Conservation (phyloP, 2,888 invertebrate species). For the Calliopum simillimum region DNA sequence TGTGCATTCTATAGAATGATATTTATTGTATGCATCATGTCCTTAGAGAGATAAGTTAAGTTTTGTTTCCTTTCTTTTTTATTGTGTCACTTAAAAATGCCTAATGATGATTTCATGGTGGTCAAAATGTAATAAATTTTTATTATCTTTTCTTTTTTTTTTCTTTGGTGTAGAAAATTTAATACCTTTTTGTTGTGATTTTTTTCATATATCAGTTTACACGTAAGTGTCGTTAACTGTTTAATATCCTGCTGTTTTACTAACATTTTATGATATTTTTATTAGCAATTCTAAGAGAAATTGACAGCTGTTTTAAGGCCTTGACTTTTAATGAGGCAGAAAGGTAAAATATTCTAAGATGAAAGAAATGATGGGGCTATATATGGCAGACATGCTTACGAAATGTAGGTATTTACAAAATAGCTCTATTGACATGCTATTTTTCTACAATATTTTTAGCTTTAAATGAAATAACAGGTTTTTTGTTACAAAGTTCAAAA, state of each 20-base stretch:
- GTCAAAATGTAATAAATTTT: slow-evolving; percentile 63
- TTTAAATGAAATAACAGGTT: too few relatives aligned
- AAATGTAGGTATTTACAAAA: too few relatives aligned
- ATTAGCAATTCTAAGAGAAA: slow-evolving; percentile 51
- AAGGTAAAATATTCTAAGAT: too few relatives aligned
- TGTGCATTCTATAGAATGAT: not conserved
- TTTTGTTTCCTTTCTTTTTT: not conserved
- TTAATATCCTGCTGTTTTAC: slow-evolving; percentile 54
- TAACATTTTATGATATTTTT: slow-evolving; percentile 60
- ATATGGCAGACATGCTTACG: too few relatives aligned
- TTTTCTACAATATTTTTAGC: too few relatives aligned
- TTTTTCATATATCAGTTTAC: slow-evolving; percentile 33
- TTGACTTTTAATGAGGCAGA: slow-evolving; percentile 25
- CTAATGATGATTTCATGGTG: slow-evolving; percentile 67
- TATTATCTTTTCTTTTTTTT: slow-evolving; percentile 50
- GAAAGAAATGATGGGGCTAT: too few relatives aligned
- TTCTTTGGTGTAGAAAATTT: slow-evolving; percentile 50
- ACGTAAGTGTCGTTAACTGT: slow-evolving; percentile 37
- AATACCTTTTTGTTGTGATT: slow-evolving; percentile 47
- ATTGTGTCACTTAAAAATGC: slow-evolving; percentile 41
- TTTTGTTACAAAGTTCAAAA: too few relatives aligned
- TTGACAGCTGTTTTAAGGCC: slow-evolving; percentile 9
- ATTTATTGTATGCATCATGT: not conserved
- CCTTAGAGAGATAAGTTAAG: too few relatives aligned
- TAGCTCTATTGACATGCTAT: too few relatives aligned